These are phyloP conservation scores for Arrhopalites spinosus DNA, from an alignment of 2,888 invertebrate genomes.

Conservation along the genomic window DNA sequence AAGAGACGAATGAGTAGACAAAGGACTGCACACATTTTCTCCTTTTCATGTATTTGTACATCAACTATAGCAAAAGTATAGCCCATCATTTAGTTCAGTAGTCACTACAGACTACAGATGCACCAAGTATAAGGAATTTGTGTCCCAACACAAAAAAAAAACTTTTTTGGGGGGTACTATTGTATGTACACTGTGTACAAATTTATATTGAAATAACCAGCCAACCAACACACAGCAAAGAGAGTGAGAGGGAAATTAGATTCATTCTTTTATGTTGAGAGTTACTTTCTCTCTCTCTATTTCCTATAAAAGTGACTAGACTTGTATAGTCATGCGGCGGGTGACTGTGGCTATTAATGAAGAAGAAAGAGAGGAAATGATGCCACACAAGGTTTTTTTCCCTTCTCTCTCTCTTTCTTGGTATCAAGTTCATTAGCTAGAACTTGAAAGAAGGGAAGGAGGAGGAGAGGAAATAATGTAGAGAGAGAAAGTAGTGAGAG, in stretches of 20 bases:
- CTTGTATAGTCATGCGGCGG: no score
- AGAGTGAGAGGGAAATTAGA: conserved; percentile 5
- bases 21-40: background rate
- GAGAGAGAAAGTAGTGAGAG: background rate
- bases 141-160: no score
- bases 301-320: background rate
- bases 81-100: no score
- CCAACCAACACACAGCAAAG: no score
- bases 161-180: no score
- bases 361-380: background rate
- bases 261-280: background rate
- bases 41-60: background rate
- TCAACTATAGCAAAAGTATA: background rate
- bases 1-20: background rate
- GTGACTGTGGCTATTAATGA: background rate
- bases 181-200: no score
- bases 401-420: background rate
- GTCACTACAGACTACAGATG: no score
- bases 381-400: background rate
- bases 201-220: no score
- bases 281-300: background rate
- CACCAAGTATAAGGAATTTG: no score
- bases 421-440: conserved; percentile 14
- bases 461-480: background rate
- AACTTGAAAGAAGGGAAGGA: background rate